Base-by-base conservation (phyloP, 2,113 vertebrate species). In the Microcebus jonahi region DNA sequence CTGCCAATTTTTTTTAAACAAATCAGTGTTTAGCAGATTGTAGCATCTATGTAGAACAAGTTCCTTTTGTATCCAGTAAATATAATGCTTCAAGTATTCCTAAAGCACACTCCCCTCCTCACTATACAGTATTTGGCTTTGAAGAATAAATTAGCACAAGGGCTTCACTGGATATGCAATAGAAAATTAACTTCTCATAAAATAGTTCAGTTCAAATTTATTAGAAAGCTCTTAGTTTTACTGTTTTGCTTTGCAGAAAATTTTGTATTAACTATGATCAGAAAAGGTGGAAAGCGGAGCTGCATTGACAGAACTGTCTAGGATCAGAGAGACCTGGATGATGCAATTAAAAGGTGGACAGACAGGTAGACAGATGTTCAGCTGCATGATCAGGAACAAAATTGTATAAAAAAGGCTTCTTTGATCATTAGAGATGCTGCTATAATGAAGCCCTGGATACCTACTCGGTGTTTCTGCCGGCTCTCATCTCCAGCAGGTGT, bases 321-420 rank as follows among this genome's bases (percentile, higher is more conserved):
- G 90, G 81, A 96, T 97, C 96, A 90, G 95, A 94, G 96, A 95
- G 68, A 85, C 25, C 59, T 45, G 50, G 87, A 86, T 94, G 95
- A 96, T 97, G 97, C 95, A 97, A 98, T 98, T 97, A 98, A 95
- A 98, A 98, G 95, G 97, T 97, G 95, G 97, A 93, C 96, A 97
- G 98, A 97, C 98, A 98, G 98, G 97, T 96, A 97, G 97, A 98
- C 97, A 97, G 94, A 96, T 94, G 81, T 71, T 97, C 96, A 71
- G 96, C 90, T 95, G 96, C 90, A 84, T 17, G 86, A 96, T 94
- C 82, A 97, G 97, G 97, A 98, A 96, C 95, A 95, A 91, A 95
- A 82, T 5, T 75, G 91, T 48, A 93, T 10, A 84, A 96, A 97
- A 76, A 97, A 97, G 89, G 73, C 83, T 48, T 63, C 98, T 98